phyloP scores from a whole-genome alignment of 2,113 vertebrate species.

The Phaethornis superciliosus region DNA sequence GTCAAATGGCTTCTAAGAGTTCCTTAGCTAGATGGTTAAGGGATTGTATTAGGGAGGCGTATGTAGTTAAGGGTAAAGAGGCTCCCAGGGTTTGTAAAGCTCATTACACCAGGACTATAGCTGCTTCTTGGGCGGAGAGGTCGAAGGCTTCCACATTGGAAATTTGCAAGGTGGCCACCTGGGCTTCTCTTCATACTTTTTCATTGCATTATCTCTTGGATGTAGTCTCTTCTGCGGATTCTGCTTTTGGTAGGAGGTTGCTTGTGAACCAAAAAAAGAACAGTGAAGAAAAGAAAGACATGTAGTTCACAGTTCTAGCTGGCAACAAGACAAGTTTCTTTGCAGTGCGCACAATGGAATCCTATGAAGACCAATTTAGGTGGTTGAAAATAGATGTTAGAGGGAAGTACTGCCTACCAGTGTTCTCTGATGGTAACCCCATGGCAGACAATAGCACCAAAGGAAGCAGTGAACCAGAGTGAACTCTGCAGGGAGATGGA shows the following conservation, averaged over 20 bases:
- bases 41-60: slow-evolving; percentile 86
- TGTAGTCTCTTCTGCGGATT: slow-evolving; percentile 83
- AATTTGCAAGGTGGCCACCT: slow-evolving; percentile 88
- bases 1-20: slow-evolving; percentile 85
- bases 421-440: slow-evolving; percentile 76
- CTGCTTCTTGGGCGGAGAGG: slow-evolving; percentile 85
- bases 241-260: slow-evolving; percentile 85
- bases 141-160: slow-evolving; percentile 87
- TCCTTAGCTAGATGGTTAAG: slow-evolving; percentile 85
- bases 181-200: slow-evolving; percentile 85
- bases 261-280: slow-evolving; percentile 83
- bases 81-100: slow-evolving; percentile 86
- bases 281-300: slow-evolving; percentile 83
- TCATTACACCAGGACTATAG: slow-evolving; percentile 85
- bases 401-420: slow-evolving; percentile 80
- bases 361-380: slow-evolving; percentile 84
- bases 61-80: slow-evolving; percentile 86
- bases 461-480: slow-evolving; percentile 70
- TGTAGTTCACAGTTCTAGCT: slow-evolving; percentile 81
- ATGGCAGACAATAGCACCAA: slow-evolving; percentile 76
- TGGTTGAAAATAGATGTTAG: slow-evolving; percentile 79
- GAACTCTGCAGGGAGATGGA: slow-evolving; percentile 69
- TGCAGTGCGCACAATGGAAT: slow-evolving; percentile 82
- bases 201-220: slow-evolving; percentile 84
- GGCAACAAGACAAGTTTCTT: slow-evolving; percentile 84